Conservation (phyloP, 2,797 vertebrate genomes). For the Sebastes trivittatus region DNA sequence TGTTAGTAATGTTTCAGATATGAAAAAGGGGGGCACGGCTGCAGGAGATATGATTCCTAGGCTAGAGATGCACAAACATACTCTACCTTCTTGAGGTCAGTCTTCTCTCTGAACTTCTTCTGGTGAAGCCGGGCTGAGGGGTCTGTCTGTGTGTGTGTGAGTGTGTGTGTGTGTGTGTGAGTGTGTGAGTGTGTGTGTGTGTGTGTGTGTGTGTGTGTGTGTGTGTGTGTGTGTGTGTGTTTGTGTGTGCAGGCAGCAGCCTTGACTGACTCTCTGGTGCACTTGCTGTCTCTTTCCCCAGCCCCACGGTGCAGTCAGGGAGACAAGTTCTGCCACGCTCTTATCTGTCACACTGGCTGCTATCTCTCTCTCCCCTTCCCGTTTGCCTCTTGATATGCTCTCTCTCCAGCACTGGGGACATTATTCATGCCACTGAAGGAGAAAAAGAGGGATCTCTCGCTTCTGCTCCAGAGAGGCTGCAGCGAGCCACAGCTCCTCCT, state of each 20-base stretch:
- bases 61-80: conserved; percentile 37
- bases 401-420: conserved; percentile 73
- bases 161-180: conserved; percentile 31
- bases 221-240: conserved; percentile 9
- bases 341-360: conserved; percentile 80
- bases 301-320: conserved; percentile 72
- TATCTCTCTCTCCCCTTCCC: conserved; percentile 73
- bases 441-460: conserved; percentile 75
- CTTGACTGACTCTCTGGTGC: conserved; percentile 77
- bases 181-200: conserved; percentile 26
- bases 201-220: conserved; percentile 19
- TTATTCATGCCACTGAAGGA: conserved; percentile 78
- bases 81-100: conserved; percentile 72
- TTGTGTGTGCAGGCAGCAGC: conserved; percentile 57
- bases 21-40: conserved; percentile 2
- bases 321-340: conserved; percentile 78
- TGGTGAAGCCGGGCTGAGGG: conserved; percentile 53
- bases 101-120: conserved; percentile 71
- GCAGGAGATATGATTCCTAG: conserved; percentile 15
- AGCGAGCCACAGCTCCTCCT: conserved; percentile 85
- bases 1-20: background rate
- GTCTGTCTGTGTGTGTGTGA: conserved; percentile 45
- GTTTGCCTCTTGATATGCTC: conserved; percentile 73
- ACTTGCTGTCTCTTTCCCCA: conserved; percentile 75
- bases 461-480: conserved; percentile 69